Base-by-base conservation (phyloP, 2,113 vertebrate genomes). In the Gasterosteus aculeatus region DNA sequence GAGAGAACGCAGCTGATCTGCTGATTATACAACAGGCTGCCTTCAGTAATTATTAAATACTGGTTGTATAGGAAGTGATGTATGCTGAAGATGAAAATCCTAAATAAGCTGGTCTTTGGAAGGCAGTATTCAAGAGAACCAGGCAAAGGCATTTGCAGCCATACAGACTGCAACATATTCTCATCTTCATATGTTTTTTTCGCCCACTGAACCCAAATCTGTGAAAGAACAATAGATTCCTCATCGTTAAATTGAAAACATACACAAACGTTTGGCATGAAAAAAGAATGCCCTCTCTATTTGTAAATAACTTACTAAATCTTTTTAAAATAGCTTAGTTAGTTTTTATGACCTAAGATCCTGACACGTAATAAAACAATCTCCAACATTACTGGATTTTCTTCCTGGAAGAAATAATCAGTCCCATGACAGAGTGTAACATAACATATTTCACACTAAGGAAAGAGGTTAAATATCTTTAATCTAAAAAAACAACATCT, bases 351-450 rank as follows among this genome's bases (percentile, higher is more conserved):
- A 71, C 35, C 73, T 29, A 44, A 49, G 22, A 67, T 42, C 54
- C 44, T 68, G 70, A 72, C 75, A 84, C 79, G 59, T 16, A 35
- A 59, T 82, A 51, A 82, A 61, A 64, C 64, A 22, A 80, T 63
- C 38, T 44, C 51, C 54, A 12, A 26, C 44, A 66, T 31, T 35
- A 54, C 11, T 46, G 19, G 42, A 15, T 80, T 80, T 82, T 72
- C 42, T 49, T 65, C 47, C 65, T 29, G 57, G 66, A 64, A 38
- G 39, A 15, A 62, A 69, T 79, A 61, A 68, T 60, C 9, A 49
- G 26, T 75, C 49, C 33, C 29, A 57, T 66, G 57, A 69, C 33
- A 46, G 26, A 39, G 19, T 19, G 46, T 53, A 19, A 33, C 1
- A 69, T 75, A 59, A 67, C 77, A 77, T 70, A 70, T 73, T 77